Evolutionary conservation across 1,140 invertebrate species (phyloP), one percentile per base, ranked within the genome.

Genomic region (Potamilus streckersoni): DNA sequence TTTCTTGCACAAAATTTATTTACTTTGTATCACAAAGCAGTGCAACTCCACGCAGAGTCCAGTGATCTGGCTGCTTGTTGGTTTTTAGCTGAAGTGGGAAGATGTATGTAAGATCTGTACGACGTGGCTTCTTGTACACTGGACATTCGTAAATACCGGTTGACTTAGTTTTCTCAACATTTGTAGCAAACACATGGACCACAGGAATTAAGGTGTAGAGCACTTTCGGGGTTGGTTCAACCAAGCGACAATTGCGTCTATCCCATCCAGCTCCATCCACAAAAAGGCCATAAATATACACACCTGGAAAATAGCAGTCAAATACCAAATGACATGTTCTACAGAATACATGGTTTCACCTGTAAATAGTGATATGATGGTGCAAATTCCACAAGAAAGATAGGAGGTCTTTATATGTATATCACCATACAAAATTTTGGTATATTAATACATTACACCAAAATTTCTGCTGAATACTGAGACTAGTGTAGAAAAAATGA

Each of bases 11-110:
- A 49, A 49, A 8, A 6, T 49, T 49, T 6, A 49, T 83, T 93
- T 94, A 98, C 91, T 99, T 98, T 79, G 97, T 98, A 91, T 98
- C 97, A 90, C 97, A 98, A 55, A 99, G 92, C 15, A 98, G 90
- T 3, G 96, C 97, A 57, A 98, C 97, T 12, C 97, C 97, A 82
- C 97, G 90, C 31, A 98, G 90, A 2, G 96, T 96, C 90, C 90
- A 91, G 82, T 90, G 89, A 77, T 90, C 89, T 12, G 90, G 89
- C 57, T 85, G 85, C 74, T 89, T 87, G 77, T 80, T 86, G 0
- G 96, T 97, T 74, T 87, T 89, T 91, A 98, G 95, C 90, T 97
- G 95, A 79, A 99, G 95, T 2, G 96, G 97, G 19, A 97, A 97
- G 60, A 99, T 96, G 89, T 98, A 99, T 87, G 97, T 98, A 17